These are phyloP conservation scores for Epinotia ramella DNA, from an alignment of 2,888 invertebrate species.

Conservation along the genomic window DNA sequence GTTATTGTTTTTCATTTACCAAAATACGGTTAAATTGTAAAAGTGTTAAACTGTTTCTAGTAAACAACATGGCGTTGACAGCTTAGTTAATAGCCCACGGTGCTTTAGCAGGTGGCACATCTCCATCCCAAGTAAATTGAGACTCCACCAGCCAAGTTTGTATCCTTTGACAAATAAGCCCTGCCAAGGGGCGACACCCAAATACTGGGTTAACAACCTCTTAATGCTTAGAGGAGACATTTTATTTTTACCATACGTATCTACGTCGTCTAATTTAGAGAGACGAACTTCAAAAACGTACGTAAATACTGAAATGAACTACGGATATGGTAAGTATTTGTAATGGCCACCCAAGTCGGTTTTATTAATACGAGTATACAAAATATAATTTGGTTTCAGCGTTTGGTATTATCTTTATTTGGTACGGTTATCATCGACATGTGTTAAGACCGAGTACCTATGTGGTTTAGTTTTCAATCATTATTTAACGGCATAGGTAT, in stretches of 20 bases:
- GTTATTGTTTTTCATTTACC: too few relatives aligned
- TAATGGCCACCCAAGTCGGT: slow-evolving; percentile 33
- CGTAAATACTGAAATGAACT: slow-evolving; percentile 35
- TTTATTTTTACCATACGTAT: slow-evolving; percentile 81
- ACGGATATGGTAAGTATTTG: slow-evolving; percentile 36
- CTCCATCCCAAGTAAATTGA: slow-evolving; percentile 60
- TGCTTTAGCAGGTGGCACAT: slow-evolving; percentile 61
- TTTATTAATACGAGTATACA: not conserved
- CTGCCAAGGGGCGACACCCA: slow-evolving; percentile 76
- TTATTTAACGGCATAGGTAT: too few relatives aligned
- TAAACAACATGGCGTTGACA: not conserved
- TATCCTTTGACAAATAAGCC: slow-evolving; percentile 77
- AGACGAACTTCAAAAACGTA: slow-evolving; percentile 39
- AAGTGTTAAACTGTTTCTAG: not conserved
- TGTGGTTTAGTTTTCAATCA: too few relatives aligned
- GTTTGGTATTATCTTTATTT: too few relatives aligned
- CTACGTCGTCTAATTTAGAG: slow-evolving; percentile 51
- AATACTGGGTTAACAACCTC: slow-evolving; percentile 84
- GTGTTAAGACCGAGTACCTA: too few relatives aligned
- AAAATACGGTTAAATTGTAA: not conserved
- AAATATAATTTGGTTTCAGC: not conserved
- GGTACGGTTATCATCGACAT: too few relatives aligned
- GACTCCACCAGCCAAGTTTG: slow-evolving; percentile 64
- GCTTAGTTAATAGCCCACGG: slow-evolving; percentile 42
- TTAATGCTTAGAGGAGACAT: slow-evolving; percentile 82